Evolutionary conservation across 1,140 invertebrate species (phyloP), one percentile per base, ranked within the genome.

Genomic region (Nasonia vitripennis): DNA sequence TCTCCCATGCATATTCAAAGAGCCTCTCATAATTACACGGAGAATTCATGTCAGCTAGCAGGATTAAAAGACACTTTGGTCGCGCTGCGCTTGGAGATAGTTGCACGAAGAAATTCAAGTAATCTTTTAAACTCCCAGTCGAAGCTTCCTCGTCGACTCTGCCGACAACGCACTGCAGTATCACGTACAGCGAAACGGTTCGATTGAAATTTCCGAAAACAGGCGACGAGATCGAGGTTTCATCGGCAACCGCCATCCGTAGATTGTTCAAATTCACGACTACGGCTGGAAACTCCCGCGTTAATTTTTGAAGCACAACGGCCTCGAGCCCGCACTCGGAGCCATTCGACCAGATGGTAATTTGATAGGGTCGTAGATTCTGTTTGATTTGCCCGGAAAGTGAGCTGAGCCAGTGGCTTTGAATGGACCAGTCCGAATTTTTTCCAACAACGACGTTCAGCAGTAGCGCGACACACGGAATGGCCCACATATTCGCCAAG

Each of bases 21-120:
- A 75, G 0, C 31, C 14, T n/a, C 17, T 45, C 27, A 41, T 37
- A 41, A 41, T 75, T n/a, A 37, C 20, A 12, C 14, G 11, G 20
- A 41, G 73, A 37, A 75, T n/a, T 41, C 37, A n/a, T 20, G 34
- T 75, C 37, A 37, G 7, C 9, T 2, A 75, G 20, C 2, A 45
- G 20, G 73, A 75, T 75, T n/a, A 75, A 45, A n/a, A 75, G 34
- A 45, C 37, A 75, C 20, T 75, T 75, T 75, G 73, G 37, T 45
- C 73, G 73, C 17, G 4, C 17, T n/a, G 17, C 2, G 9, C 17
- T 62, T 6, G 17, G 55, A 62, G 55, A 62, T 0, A 20, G 55
- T 55, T 11, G 55, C 55, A 62, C 55, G 55, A 62, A 62, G 55
- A 62, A 62, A 62, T n/a, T 62, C 2, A 62, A 62, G 55, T 62